Evolutionary conservation across 1,140 invertebrate genomes (phyloP).

Genomic region (Goniozus legneri): DNA sequence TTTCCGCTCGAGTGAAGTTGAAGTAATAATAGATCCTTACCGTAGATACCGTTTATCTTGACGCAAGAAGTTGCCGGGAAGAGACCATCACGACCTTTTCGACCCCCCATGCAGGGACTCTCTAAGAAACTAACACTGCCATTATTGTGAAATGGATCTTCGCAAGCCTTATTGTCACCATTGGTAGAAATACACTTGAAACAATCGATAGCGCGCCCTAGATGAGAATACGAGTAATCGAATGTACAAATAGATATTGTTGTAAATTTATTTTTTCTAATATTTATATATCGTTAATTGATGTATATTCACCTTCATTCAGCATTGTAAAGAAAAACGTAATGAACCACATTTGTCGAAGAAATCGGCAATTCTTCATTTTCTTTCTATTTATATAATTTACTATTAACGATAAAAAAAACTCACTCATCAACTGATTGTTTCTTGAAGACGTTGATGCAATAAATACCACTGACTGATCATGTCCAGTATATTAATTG

Average conservation of each 20-base stretch:
- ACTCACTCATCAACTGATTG: too few species aligned
- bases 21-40: slow-evolving; percentile 55
- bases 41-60: slow-evolving; percentile 84
- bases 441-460: too few species aligned
- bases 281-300: too few species aligned
- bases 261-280: background rate
- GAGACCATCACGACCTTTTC: slow-evolving; percentile 85
- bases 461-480: too few species aligned
- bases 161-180: slow-evolving; percentile 80
- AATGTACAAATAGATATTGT: background rate
- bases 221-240: background rate
- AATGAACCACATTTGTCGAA: too few species aligned
- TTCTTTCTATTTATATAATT: too few species aligned
- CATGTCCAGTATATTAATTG: too few species aligned
- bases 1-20: background rate
- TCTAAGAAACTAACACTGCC: slow-evolving; percentile 79
- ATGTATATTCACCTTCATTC: too few species aligned
- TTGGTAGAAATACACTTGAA: slow-evolving; percentile 95
- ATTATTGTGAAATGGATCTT: slow-evolving; percentile 96
- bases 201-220: slow-evolving; percentile 78
- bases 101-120: slow-evolving; percentile 87
- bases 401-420: too few species aligned
- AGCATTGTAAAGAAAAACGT: too few species aligned
- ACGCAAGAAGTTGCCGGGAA: slow-evolving; percentile 97
- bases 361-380: too few species aligned